Base-by-base conservation (phyloP, 2,888 invertebrate species). In the Morpho achilles region DNA sequence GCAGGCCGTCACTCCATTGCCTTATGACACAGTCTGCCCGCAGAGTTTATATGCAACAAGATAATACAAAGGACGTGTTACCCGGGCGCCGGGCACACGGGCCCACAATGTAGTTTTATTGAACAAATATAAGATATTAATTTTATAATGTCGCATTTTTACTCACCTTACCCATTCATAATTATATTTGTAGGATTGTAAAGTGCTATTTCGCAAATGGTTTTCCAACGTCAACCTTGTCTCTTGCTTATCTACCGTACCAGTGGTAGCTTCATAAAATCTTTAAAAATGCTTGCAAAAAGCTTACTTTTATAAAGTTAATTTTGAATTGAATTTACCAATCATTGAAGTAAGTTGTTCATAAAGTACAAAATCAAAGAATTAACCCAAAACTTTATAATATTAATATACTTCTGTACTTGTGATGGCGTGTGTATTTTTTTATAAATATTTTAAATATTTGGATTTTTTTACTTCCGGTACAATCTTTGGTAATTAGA, bases 41-140 rank as follows among this genome's bases (percentile, higher is more conserved):
- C 87, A 89, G 89, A 89, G 87, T 89, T 87, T 89, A 89, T 89
- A 86, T 86, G 86, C 87, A 88, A 87, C 87, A 87, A 86, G 82
- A 88, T 80, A 84, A 90, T 90, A 90, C 90, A 89, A 90, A 90
- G 88, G 89, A 78, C 88, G 88, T 87, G 89, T 90, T 89, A 89
- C 90, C 89, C 87, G 88, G 89, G 85, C 87, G 79, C 88, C 87
- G 88, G 89, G 87, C 81, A 83, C 86, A 86, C 87, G 82, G 89
- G 88, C 89, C 90, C 90, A 87, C 88, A 87, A 84, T 89, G 87
- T 90, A 90, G 88, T 89, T 90, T 87, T 90, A 90, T 82, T 89
- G 89, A 90, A 90, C 90, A 89, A 90, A 90, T 90, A 89, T 89
- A 90, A 90, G 84, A 89, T 89, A 90, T 90, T 90, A 89, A 89